Percentiles rank a stretch among this genome's conserved stretches.
These are phyloP conservation scores for Catharus ustulatus DNA, from an alignment of 2,797 vertebrate genomes.

Conservation along the genomic window DNA sequence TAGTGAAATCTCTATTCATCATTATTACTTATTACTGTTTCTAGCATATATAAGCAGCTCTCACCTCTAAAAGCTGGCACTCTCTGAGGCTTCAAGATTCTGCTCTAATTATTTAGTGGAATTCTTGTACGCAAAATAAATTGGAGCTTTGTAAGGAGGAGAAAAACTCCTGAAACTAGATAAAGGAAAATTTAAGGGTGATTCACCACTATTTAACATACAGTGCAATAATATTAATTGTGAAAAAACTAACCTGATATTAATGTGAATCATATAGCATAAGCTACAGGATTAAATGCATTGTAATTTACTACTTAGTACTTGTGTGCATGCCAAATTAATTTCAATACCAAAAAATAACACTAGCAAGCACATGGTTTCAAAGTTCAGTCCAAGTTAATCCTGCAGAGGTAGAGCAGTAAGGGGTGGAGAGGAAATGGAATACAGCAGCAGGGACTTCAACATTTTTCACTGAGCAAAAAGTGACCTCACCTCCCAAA, in stretches of 20 bases:
- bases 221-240: neutral
- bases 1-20: neutral
- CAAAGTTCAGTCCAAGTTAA: neutral
- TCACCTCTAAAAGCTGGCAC: neutral
- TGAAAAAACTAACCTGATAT: neutral
- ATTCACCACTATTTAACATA: neutral
- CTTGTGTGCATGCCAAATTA: neutral
- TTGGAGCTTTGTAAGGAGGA: neutral
- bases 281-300: slow-evolving; percentile 18
- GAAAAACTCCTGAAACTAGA: neutral
- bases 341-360: neutral
- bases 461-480: neutral
- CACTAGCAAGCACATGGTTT: slow-evolving; percentile 32
- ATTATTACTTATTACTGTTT: neutral
- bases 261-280: neutral
- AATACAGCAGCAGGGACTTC: neutral
- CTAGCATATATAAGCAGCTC: neutral
- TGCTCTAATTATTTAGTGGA: neutral
- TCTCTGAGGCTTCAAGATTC: neutral
- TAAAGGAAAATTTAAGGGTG: neutral
- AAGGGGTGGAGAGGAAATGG: neutral
- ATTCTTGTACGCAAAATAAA: neutral
- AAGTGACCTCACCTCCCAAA: neutral
- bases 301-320: slow-evolving; percentile 16
- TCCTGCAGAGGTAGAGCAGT: neutral